Conservation (phyloP, 2,797 vertebrate species). For the Microctenopoma lineatum region DNA sequence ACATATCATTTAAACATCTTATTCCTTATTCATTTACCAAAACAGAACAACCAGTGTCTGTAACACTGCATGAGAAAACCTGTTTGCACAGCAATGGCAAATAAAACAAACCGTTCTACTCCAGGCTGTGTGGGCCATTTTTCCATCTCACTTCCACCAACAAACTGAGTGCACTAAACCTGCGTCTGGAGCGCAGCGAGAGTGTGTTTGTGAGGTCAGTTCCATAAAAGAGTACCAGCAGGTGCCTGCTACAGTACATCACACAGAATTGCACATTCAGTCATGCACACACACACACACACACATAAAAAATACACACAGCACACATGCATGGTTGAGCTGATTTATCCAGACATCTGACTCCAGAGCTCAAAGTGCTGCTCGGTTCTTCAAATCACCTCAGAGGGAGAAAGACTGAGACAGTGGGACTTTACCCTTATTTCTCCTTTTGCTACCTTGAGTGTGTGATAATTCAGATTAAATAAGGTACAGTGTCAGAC, state of each 20-base stretch:
- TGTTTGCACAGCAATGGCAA: conserved; percentile 46
- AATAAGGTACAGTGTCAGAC: conserved; percentile 39
- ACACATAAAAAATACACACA: conserved; percentile 40
- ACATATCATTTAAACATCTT: background rate
- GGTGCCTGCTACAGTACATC: conserved; percentile 71
- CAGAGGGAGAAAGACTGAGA: conserved; percentile 18
- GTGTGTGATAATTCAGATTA: conserved; percentile 37
- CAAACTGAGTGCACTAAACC: conserved; percentile 68
- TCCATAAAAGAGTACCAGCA: conserved; percentile 73
- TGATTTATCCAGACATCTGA: conserved; percentile 61
- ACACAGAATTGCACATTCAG: conserved; percentile 64
- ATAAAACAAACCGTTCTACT: conserved; percentile 50
- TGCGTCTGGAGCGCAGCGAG: conserved; percentile 66
- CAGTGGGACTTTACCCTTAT: conserved; percentile 29
- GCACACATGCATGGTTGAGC: conserved; percentile 60
- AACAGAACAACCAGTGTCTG: conserved; percentile 14
- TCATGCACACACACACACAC: conserved; percentile 35
- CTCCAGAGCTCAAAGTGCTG: conserved; percentile 62
- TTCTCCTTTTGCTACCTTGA: conserved; percentile 22
- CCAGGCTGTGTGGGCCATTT: conserved; percentile 49
- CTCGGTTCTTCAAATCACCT: conserved; percentile 67
- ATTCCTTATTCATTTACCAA: conserved; percentile 16
- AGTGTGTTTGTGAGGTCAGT: conserved; percentile 75
- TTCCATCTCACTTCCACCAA: conserved; percentile 64
- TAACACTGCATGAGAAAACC: conserved; percentile 32